Base-by-base conservation (phyloP, 2,797 vertebrate species). In the Todus mexicanus region DNA sequence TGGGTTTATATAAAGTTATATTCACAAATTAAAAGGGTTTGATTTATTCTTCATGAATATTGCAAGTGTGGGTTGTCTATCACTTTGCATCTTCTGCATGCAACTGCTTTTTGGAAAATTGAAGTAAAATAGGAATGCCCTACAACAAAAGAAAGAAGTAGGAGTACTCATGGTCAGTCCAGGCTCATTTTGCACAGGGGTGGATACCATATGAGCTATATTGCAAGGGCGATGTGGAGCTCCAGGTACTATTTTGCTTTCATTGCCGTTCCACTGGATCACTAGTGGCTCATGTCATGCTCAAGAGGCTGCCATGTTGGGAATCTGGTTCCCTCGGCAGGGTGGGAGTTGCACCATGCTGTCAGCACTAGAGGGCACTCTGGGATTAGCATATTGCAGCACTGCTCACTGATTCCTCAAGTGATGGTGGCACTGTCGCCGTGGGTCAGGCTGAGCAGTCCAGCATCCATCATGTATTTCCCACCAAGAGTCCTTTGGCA, bases 311-410 rank as follows among this genome's bases (percentile, higher is more conserved):
- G 92, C 92, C 92, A 94, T 91, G 60, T 80, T 89, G 66, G 54
- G 38, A 57, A 33, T 22, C 35, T 5, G 40, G 43, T 48, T 61
- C 11, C 33, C n/a, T 7, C 20, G 17, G 35, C 66, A 18, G 25
- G 42, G n/a, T 15, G 50, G 75, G 60, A 83, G 75, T 29, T 35
- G 19, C 86, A 10, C 11, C 35, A 26, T 2, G 50, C 43, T 43
- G 33, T 10, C 61, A 66, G 84, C 94, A 69, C 95, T 92, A 94
- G 95, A 95, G 94, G 93, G 94, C 92, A 84, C 86, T 75, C 70
- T 40, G 90, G 85, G 57, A 94, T 51, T 12, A 48, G 70, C 35
- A 4, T 29, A 68, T 25, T 6, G 54, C 42, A 4, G 60, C 60
- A 3, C 57, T 14, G n/a, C 53, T 40, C 18, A 3, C 9, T 17